Evolutionary conservation across 2,888 invertebrate genomes (phyloP).

Genomic region (Acronicta leporina): DNA sequence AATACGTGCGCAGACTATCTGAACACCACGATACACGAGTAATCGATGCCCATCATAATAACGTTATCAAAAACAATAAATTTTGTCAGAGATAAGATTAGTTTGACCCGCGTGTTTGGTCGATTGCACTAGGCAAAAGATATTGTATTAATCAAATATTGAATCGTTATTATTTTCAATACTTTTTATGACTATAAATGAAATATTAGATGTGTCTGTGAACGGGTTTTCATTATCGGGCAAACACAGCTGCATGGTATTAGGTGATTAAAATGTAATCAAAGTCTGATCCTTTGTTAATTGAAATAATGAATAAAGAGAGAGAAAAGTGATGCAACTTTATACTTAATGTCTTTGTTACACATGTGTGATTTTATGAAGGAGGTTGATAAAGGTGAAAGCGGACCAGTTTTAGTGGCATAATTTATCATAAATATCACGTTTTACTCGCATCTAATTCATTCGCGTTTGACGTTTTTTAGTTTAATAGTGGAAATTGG

Average conservation of each 20-base stretch:
- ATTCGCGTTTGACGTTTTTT: too few relatives aligned
- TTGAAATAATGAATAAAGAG: not conserved
- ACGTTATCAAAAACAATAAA: constrained; percentile 15
- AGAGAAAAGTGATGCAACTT: too few relatives aligned
- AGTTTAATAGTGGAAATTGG: too few relatives aligned
- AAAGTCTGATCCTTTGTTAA: not conserved
- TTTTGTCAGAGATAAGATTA: constrained; percentile 14
- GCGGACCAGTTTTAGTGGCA: too few relatives aligned
- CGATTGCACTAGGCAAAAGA: not conserved
- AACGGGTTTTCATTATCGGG: not conserved
- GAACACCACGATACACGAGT: not conserved
- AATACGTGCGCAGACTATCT: constrained; percentile 4
- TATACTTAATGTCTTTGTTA: too few relatives aligned
- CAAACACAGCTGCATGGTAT: not conserved
- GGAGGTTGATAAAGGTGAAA: too few relatives aligned
- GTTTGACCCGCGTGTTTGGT: constrained; percentile 7
- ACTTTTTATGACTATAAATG: not conserved
- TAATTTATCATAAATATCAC: too few relatives aligned
- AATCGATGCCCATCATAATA: constrained; percentile 7
- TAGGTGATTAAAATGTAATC: not conserved
- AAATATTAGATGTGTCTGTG: not conserved
- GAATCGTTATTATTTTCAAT: not conserved
- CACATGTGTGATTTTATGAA: too few relatives aligned
- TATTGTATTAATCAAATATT: constrained; percentile 3
- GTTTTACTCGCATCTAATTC: too few relatives aligned